Evolutionary conservation across 2,113 vertebrate genomes (phyloP).

Genomic region (Phocoena sinus): DNA sequence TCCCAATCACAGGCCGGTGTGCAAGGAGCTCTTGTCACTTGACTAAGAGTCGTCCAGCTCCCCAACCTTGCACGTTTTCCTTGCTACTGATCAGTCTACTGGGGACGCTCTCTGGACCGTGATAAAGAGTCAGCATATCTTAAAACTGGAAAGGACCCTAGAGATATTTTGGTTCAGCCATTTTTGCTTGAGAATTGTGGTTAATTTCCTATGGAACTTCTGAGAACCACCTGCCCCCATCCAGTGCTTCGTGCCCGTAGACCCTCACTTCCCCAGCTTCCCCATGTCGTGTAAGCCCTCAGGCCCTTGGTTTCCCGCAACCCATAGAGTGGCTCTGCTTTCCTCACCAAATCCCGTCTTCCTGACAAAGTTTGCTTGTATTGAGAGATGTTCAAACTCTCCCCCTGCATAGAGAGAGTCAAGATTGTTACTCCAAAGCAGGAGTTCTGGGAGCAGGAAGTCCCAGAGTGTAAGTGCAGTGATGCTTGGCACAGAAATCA

Average conservation of each 20-base stretch:
- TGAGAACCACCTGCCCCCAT: not conserved
- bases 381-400: not conserved
- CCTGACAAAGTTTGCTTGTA: not conserved
- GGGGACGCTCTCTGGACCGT: not conserved
- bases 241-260: not conserved
- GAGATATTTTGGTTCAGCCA: not conserved
- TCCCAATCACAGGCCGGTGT: not conserved
- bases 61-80: not conserved
- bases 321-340: not conserved
- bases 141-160: not conserved
- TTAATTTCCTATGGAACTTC: conserved; percentile 11
- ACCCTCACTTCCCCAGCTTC: not conserved
- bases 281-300: not conserved
- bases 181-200: not conserved
- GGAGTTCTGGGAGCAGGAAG: not conserved
- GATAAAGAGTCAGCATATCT: not conserved
- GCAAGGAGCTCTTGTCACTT: not conserved
- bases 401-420: not conserved
- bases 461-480: not conserved
- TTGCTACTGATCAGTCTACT: not conserved
- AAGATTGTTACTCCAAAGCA: not conserved
- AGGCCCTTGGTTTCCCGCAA: not conserved
- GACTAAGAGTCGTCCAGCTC: not conserved
- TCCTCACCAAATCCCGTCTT: not conserved
- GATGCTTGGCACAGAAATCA: not conserved